These are phyloP conservation scores for Oncopodura yosiiana DNA, from an alignment of 1,140 invertebrate genomes.

Conservation along the genomic window DNA sequence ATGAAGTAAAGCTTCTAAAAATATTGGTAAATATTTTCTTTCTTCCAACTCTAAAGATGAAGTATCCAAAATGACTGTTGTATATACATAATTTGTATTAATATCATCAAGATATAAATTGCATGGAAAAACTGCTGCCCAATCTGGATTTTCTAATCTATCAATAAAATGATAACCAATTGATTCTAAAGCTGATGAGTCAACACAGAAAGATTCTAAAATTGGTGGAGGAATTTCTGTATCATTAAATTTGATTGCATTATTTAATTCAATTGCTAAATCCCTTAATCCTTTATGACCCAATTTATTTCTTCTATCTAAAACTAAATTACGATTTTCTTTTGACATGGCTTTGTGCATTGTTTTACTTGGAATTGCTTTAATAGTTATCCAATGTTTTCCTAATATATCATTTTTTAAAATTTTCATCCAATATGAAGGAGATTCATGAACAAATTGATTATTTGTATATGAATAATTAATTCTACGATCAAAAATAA, in stretches of 20 bases:
- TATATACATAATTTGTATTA: background rate
- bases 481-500: conserved; percentile 10
- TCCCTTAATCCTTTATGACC: too few relatives aligned
- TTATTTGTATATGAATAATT: conserved; percentile 10
- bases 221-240: too few relatives aligned
- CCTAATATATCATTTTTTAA: conserved; percentile 2
- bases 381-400: conserved; percentile 1
- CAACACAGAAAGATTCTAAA: too few relatives aligned
- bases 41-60: conserved; percentile 2
- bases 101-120: conserved; percentile 21
- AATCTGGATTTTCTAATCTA: conserved; percentile 5
- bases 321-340: too few relatives aligned
- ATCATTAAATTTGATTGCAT: too few relatives aligned
- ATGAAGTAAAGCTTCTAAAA: conserved; percentile 3
- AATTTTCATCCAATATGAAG: conserved; percentile 7
- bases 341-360: background rate
- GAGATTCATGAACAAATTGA: conserved; percentile 6
- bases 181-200: too few relatives aligned
- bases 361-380: background rate
- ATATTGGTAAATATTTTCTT: conserved; percentile 16
- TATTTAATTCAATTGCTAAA: too few relatives aligned
- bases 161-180: background rate
- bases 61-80: conserved; percentile 18
- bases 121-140: conserved; percentile 7
- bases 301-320: too few relatives aligned